These are phyloP conservation scores for Nycticorax nycticorax DNA, from an alignment of 2,113 vertebrate genomes.

Conservation along the genomic window DNA sequence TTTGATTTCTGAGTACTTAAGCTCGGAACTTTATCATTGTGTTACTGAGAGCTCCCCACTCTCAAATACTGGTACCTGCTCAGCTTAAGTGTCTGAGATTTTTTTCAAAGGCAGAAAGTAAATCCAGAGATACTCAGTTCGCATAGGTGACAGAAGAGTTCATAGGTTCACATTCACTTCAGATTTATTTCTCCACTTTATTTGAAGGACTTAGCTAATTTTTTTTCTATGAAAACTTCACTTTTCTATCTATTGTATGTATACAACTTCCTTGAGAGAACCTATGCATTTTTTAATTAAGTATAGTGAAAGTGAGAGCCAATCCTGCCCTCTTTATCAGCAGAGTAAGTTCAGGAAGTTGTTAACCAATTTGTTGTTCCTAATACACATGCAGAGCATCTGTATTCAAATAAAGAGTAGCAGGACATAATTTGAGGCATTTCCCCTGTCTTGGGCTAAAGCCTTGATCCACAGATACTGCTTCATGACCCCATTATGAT, in stretches of 20 bases:
- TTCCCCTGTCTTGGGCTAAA: background rate
- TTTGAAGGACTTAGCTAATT: background rate
- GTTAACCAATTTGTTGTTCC: background rate
- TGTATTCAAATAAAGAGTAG: background rate
- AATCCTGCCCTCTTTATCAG: background rate
- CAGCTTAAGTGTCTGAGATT: background rate
- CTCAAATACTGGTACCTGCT: background rate
- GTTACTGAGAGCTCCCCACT: background rate
- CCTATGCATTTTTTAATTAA: background rate
- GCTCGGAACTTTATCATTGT: background rate
- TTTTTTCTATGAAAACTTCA: background rate
- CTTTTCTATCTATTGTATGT: background rate
- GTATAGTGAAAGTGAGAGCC: background rate
- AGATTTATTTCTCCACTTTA: background rate
- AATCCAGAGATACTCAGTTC: background rate
- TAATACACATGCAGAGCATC: background rate
- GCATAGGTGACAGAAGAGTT: background rate
- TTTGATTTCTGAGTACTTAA: background rate
- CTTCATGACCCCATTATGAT: background rate
- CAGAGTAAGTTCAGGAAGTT: background rate
- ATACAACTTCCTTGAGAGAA: background rate
- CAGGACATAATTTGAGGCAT: background rate
- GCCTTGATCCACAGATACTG: background rate
- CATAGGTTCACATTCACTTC: background rate
- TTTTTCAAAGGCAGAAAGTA: background rate